Evolutionary conservation across 1,140 invertebrate genomes (phyloP), one percentile per base, ranked within the genome.

Genomic region (Spodoptera frugiperda): DNA sequence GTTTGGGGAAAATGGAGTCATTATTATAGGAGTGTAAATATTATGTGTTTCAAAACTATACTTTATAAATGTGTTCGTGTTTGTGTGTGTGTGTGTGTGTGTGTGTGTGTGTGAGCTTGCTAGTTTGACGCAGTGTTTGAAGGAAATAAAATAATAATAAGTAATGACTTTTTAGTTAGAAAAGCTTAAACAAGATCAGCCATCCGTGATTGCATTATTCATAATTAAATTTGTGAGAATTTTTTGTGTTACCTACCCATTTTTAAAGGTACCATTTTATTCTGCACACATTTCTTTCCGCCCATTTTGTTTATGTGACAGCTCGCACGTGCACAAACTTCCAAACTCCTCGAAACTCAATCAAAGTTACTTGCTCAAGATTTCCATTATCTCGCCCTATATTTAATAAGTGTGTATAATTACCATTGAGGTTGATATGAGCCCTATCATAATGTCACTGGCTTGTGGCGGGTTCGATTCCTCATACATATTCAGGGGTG

Each of bases 401-500:
- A 65, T 65, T 75, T 75, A 75, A 75, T 65, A 65, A 75, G 72
- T 15, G 72, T 12, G 30, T 53, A 65, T 75, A 75, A 77, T 80
- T 80, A 80, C n/a, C 46, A 72, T 76, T 59, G 53, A 30, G 65
- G 12, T 67, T 75, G 73, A 79, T 76, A 83, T 81, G 78, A 79
- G 75, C 75, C 82, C 65, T 76, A 77, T 83, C 83, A 86, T 84
- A 71, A 85, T 65, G 77, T 55, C 81, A 59, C 55, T 63, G 72
- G 73, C 57, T 78, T 78, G 77, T 87, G 84, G 77, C 84, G 83
- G 77, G 79, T 86, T 86, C 84, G 78, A 85, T 86, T 83, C 55
- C 87, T 89, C 88, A 91, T 89, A 83, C 86, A 91, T 89, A 91
- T 91, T 91, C 88, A 91, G 71, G 39, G 68, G 53, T 65, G 57